A percentile compares a stretch with the other conserved stretches of the same genome.
These are phyloP conservation scores for Candidula unifasciata DNA, from an alignment of 2,888 invertebrate species.

Conservation along the genomic window DNA sequence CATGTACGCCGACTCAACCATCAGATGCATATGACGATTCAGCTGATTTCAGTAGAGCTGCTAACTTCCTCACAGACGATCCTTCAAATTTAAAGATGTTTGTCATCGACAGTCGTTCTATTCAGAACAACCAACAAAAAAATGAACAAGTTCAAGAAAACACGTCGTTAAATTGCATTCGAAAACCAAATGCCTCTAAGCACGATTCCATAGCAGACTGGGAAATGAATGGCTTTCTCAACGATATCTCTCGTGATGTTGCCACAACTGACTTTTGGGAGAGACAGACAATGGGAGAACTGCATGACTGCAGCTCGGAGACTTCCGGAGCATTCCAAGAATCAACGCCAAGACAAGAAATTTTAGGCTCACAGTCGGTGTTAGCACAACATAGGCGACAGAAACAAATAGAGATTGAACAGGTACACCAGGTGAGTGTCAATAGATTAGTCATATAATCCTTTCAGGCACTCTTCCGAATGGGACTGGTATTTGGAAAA, in stretches of 20 bases:
- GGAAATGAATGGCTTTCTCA: not conserved
- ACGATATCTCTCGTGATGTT: not conserved
- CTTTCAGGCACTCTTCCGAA: too few relatives aligned
- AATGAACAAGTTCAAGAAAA: not conserved
- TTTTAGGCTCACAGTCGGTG: not conserved
- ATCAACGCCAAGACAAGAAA: not conserved
- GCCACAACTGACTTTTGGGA: not conserved
- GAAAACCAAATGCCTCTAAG: not conserved
- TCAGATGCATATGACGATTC: too few relatives aligned
- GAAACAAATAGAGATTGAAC: conserved; percentile 12
- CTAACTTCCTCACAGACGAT: too few relatives aligned
- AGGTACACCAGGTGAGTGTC: conserved; percentile 13
- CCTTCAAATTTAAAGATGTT: too few relatives aligned
- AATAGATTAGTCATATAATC: too few relatives aligned
- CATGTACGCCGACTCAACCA: not conserved
- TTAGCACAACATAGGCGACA: not conserved
- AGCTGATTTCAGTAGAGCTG: too few relatives aligned
- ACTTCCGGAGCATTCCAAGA: not conserved
- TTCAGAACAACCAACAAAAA: too few relatives aligned
- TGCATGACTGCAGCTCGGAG: not conserved
- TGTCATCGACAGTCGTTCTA: too few relatives aligned
- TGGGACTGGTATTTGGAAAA: too few relatives aligned
- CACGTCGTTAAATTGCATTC: too few relatives aligned
- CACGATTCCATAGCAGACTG: not conserved
- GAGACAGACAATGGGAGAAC: not conserved